Evolutionary conservation across 2,113 vertebrate species (phyloP).

Genomic region (Rhabdornis inornatus): DNA sequence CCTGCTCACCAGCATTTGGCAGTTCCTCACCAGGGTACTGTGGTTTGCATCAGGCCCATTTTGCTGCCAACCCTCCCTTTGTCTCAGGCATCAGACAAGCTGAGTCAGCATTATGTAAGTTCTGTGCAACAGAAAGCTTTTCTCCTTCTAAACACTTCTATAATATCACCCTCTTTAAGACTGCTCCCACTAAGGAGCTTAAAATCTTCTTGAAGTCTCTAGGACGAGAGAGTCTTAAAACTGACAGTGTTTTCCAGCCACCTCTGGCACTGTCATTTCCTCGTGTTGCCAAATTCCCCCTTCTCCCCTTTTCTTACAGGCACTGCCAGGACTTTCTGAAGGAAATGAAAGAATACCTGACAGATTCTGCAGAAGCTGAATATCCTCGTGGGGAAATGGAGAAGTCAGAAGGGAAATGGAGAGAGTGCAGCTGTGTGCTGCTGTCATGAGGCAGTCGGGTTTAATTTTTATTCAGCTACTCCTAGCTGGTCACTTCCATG

Average conservation of each 20-base stretch:
- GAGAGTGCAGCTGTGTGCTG: background rate
- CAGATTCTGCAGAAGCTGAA: background rate
- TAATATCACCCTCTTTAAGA: background rate
- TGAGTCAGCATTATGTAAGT: background rate
- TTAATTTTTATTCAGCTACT: constrained; percentile 54
- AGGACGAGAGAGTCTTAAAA: background rate
- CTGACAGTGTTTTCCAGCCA: background rate
- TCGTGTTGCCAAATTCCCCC: background rate
- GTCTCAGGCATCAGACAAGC: background rate
- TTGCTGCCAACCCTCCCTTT: background rate
- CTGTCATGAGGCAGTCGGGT: background rate
- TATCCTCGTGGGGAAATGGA: background rate
- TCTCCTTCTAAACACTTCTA: background rate
- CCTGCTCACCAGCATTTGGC: background rate
- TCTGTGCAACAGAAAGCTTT: background rate
- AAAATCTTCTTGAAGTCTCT: background rate
- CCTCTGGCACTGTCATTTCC: background rate
- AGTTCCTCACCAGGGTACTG: background rate
- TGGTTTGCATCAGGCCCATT: background rate
- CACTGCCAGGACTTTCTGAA: background rate
- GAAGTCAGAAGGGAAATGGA: constrained; percentile 37
- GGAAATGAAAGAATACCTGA: background rate
- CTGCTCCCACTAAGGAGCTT: background rate
- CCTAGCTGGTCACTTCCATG: constrained; percentile 7
- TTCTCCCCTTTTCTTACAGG: background rate